phyloP scores from a whole-genome alignment of 2,113 vertebrate species.

The Cynocephalus volans region DNA sequence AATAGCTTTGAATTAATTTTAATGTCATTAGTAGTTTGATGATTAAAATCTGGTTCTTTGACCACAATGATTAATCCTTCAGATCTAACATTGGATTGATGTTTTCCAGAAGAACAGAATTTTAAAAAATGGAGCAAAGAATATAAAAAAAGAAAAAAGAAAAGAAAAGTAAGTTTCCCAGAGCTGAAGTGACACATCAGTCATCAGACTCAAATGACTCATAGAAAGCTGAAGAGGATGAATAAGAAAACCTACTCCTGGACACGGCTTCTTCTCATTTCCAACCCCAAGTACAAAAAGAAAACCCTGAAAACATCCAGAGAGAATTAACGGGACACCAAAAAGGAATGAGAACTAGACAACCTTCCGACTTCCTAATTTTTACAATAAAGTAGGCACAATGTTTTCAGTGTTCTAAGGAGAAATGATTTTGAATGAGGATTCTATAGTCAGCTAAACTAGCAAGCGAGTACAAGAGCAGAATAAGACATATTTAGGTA shows the following conservation, averaged over 20 bases:
- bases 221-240: background rate
- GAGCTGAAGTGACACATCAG: background rate
- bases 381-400: background rate
- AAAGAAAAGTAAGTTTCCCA: background rate
- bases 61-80: background rate
- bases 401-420: background rate
- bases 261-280: background rate
- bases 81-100: background rate
- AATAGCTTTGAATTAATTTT: background rate
- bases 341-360: background rate
- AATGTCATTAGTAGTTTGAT: background rate
- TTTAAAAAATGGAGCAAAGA: background rate
- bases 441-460: background rate
- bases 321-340: background rate
- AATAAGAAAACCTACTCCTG: background rate
- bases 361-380: background rate
- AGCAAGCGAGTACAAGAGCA: background rate
- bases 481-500: background rate
- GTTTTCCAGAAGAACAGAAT: slow-evolving; percentile 1
- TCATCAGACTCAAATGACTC: background rate
- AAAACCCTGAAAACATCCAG: background rate
- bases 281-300: background rate
- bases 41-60: slow-evolving; percentile 59
- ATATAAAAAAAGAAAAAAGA: background rate
- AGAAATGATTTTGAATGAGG: background rate